Conservation (phyloP, 2,797 vertebrate genomes). For the Parambassis ranga region DNA sequence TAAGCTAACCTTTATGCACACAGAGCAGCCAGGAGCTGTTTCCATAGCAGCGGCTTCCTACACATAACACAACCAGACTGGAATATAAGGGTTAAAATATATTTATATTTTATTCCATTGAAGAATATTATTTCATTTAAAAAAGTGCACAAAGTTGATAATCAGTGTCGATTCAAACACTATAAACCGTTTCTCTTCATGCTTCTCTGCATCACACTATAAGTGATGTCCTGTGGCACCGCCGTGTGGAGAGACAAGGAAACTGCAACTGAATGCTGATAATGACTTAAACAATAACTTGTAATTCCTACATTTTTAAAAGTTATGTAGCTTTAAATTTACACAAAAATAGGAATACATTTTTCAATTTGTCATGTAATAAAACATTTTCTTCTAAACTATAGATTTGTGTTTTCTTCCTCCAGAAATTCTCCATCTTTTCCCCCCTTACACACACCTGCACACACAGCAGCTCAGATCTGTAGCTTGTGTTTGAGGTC, state of each 20-base stretch:
- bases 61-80: conserved; percentile 8
- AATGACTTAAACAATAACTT: not conserved
- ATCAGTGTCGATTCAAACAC: no score
- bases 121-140: no score
- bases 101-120: no score
- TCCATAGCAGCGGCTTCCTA: conserved; percentile 47
- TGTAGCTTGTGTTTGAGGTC: conserved; percentile 56
- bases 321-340: not conserved
- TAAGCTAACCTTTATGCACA: conserved; percentile 4
- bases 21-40: conserved; percentile 36
- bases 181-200: no score
- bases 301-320: not conserved
- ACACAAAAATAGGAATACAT: no score
- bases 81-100: not conserved
- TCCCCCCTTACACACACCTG: not conserved
- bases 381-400: no score
- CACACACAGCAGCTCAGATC: not conserved
- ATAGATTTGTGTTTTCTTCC: no score
- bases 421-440: not conserved
- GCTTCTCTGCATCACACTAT: not conserved
- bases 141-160: no score
- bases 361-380: no score
- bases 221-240: conserved; percentile 24
- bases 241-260: conserved; percentile 37
- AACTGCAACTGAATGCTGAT: not conserved